These are phyloP conservation scores for Neria commutata DNA, from an alignment of 2,888 invertebrate species.

Conservation along the genomic window DNA sequence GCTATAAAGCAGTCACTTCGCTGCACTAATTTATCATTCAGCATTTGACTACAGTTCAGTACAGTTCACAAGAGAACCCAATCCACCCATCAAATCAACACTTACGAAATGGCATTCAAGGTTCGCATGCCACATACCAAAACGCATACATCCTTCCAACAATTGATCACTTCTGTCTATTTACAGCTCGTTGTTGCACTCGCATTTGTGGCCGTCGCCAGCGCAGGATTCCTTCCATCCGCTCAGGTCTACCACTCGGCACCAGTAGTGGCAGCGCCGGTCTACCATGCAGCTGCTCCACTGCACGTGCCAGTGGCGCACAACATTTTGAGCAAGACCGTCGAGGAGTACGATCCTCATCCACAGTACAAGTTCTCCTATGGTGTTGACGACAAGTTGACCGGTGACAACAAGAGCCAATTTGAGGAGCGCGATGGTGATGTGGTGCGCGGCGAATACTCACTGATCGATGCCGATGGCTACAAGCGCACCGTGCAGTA, in stretches of 20 bases:
- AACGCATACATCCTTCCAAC: no score
- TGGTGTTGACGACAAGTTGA: constrained; percentile 55
- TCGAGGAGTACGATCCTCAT: constrained; percentile 56
- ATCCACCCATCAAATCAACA: no score
- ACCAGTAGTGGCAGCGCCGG: constrained; percentile 31
- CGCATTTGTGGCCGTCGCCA: constrained; percentile 36
- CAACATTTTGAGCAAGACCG: no score
- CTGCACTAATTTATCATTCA: not conserved
- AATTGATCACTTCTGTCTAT: no score
- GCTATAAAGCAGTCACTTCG: not conserved
- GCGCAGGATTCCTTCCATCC: constrained; percentile 34
- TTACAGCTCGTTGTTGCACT: constrained; percentile 18
- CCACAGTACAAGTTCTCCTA: constrained; percentile 59
- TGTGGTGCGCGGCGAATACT: constrained; percentile 60
- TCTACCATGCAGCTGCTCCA: constrained; percentile 33
- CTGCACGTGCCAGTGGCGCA: constrained; percentile 38
- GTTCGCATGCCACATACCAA: no score
- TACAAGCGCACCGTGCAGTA: constrained; percentile 58
- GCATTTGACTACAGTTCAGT: not conserved
- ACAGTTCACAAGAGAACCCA: no score
- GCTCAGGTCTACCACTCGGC: constrained; percentile 33
- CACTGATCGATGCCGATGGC: constrained; percentile 60
- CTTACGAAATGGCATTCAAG: not conserved
- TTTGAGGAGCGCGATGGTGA: constrained; percentile 59
- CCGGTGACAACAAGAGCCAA: constrained; percentile 60